Conservation (phyloP, 2,888 invertebrate species). For the Stenolophus ochropezus region DNA sequence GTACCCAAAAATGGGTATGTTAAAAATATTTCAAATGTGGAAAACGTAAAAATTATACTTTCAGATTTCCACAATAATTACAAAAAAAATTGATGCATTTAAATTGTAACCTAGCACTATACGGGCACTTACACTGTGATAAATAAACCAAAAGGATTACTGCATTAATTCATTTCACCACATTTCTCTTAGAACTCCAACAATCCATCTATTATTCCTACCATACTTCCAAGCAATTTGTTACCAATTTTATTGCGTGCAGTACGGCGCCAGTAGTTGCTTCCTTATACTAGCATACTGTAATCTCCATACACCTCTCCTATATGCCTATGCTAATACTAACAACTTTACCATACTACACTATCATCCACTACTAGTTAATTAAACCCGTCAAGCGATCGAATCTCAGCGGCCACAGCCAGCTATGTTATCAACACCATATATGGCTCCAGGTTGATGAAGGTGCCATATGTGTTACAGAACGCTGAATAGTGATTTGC, state of each 20-base stretch:
- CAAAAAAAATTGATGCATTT: no score
- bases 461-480: slow-evolving; percentile 22
- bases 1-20: no score
- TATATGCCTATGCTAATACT: neutral
- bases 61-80: no score
- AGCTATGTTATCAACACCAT: neutral
- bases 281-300: neutral
- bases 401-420: neutral
- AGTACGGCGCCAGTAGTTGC: neutral
- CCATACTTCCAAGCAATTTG: no score
- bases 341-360: neutral
- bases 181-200: no score
- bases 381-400: neutral
- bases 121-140: no score
- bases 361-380: neutral
- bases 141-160: no score
- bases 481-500: slow-evolving; percentile 4
- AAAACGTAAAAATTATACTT: no score
- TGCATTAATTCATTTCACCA: no score
- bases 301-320: neutral
- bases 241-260: neutral
- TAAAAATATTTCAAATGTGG: no score
- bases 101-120: no score
- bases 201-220: no score
- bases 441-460: slow-evolving; percentile 8